Evolutionary conservation across 1,140 invertebrate species (phyloP).

Genomic region (Temnothorax longispinosus): DNA sequence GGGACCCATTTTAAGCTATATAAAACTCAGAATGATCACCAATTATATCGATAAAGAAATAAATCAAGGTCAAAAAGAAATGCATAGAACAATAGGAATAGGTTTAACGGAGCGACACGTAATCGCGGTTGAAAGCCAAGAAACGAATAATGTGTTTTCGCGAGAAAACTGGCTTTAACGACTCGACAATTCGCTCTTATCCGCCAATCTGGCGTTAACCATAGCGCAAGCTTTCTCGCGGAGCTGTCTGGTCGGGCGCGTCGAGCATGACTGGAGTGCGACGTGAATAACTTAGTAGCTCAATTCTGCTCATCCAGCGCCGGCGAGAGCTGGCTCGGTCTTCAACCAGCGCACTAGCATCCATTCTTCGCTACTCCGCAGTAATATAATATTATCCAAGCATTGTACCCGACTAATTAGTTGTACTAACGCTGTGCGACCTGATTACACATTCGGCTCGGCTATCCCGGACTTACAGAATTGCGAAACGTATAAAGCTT

Average conservation of each 20-base stretch:
- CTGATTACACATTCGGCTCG: conserved; percentile 81
- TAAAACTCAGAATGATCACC: background rate
- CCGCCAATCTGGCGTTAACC: conserved; percentile 67
- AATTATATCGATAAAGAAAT: background rate
- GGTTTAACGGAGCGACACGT: conserved; percentile 15
- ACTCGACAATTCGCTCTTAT: conserved; percentile 74
- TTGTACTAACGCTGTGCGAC: conserved; percentile 77
- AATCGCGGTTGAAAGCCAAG: background rate
- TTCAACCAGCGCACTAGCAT: conserved; percentile 48
- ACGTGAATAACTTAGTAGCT: conserved; percentile 81
- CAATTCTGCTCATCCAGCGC: conserved; percentile 68
- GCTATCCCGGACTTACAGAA: conserved; percentile 44
- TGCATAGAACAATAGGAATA: background rate
- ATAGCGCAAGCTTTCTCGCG: conserved; percentile 39
- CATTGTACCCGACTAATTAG: conserved; percentile 81
- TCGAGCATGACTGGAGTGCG: conserved; percentile 79
- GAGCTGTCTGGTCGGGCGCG: conserved; percentile 74
- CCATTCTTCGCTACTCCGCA: conserved; percentile 56
- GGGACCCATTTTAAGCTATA: background rate
- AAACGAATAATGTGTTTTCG: conserved; percentile 30
- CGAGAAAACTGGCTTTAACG: conserved; percentile 68
- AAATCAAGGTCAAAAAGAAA: background rate
- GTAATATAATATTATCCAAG: conserved; percentile 81
- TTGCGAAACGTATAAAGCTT: conserved; percentile 39
- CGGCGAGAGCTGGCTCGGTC: conserved; percentile 14